A percentile compares a stretch with the other conserved stretches of the same genome.
phyloP scores from a whole-genome alignment of 2,797 vertebrate genomes.

The Anniella stebbinsi region DNA sequence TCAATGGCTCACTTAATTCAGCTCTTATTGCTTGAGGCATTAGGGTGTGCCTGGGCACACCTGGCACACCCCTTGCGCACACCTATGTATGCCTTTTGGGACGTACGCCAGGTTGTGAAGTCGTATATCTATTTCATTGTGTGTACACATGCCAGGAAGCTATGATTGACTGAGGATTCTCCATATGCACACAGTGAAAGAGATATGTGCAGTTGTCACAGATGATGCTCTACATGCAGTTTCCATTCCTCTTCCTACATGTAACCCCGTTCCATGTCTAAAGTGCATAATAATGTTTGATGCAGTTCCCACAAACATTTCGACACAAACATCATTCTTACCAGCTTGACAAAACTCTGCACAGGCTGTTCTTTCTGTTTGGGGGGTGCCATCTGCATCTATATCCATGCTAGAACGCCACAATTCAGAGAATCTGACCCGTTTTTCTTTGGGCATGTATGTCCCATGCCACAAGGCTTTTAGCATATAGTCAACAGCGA shows the following conservation, averaged over 20 bases:
- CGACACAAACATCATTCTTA: constrained; percentile 45
- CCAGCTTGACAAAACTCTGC: constrained; percentile 79
- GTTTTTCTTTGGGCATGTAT: constrained; percentile 77
- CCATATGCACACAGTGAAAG: neutral
- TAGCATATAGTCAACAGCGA: constrained; percentile 77
- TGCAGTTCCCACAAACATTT: neutral
- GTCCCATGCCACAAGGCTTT: constrained; percentile 83
- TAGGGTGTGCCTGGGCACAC: too few species aligned
- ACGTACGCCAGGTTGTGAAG: neutral
- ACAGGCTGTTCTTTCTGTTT: constrained; percentile 74
- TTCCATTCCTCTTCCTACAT: neutral
- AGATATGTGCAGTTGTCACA: neutral
- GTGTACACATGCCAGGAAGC: neutral
- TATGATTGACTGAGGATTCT: neutral
- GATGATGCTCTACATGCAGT: too few species aligned
- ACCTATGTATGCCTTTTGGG: neutral
- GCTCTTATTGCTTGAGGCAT: too few species aligned
- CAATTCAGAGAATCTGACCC: constrained; percentile 78
- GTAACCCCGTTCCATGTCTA: neutral
- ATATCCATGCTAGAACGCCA: constrained; percentile 78
- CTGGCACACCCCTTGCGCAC: too few species aligned
- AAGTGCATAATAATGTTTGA: neutral
- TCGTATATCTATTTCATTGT: neutral
- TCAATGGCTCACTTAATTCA: too few species aligned
- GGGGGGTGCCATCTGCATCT: constrained; percentile 74